Evolutionary conservation across 2,113 vertebrate species (phyloP), one percentile per base, ranked within the genome.

Genomic region (Puntigrus tetrazona): DNA sequence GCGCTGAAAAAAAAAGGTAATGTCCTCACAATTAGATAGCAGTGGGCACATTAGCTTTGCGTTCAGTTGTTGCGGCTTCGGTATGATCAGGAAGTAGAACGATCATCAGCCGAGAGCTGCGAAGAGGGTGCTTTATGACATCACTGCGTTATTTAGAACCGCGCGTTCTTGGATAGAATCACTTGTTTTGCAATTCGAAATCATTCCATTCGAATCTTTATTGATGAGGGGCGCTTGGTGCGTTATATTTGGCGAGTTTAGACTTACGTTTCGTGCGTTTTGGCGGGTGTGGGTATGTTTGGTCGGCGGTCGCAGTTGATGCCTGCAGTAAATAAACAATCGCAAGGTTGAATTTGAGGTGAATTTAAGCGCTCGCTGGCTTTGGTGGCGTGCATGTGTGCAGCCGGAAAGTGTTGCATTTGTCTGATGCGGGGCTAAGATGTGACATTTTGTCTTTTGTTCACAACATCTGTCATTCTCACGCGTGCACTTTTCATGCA

Each of bases 11-110:
- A 38, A 78, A 75, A 78, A 78, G 83, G 75, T 85, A 85, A 78
- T 72, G 36, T 85, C 18, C 63, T 85, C 45, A 85, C 83, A 79
- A 84, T 65, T 69, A 52, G 63, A 82, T 27, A 82, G 63, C 79
- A 27, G 78, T 29, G 78, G 16, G 79, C 70, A 82, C 79, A 70
- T 81, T 82, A 70, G 63, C 45, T 31, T 43, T 80, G 57, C 78
- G 16, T 67, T 47, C 27, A 50, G 65, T 50, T 70, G 79, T 70
- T 25, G 43, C 27, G 11, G 61, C 45, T 18, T 82, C 79, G 22
- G 45, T 50, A 36, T 70, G 79, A 81, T 65, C 63, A 69, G 79
- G 63, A 70, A 81, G 79, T 82, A 16, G 43, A 70, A 82, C 29
- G 61, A 47, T 4, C 59, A 22, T 31, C 34, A 45, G 25, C 38